Evolutionary conservation across 1,140 invertebrate genomes (phyloP).

Genomic region (Monochamus saltuarius): DNA sequence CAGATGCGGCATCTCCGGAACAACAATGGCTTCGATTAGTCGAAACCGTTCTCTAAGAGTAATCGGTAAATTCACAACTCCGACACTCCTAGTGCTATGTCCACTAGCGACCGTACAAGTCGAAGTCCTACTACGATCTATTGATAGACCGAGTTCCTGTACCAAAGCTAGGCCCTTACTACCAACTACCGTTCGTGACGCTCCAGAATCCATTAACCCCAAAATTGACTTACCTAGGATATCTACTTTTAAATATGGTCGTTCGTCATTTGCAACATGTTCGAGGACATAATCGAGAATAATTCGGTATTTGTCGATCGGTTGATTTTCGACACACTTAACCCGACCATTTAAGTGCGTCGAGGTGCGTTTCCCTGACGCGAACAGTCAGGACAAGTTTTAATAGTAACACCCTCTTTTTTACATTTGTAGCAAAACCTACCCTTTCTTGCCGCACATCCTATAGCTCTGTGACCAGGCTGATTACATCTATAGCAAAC

Average conservation of each 20-base stretch:
- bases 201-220: slow-evolving; percentile 28
- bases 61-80: background rate
- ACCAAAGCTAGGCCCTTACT: background rate
- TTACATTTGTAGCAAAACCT: slow-evolving; percentile 16
- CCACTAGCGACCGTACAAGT: slow-evolving; percentile 6
- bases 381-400: slow-evolving; percentile 11
- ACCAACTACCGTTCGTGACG: slow-evolving; percentile 22
- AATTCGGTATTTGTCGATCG: background rate
- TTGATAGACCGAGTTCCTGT: background rate
- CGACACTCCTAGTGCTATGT: background rate
- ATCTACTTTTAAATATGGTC: slow-evolving; percentile 21
- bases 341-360: background rate
- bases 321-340: background rate
- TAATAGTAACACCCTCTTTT: slow-evolving; percentile 8
- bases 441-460: slow-evolving; percentile 1
- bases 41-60: no score
- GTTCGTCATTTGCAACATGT: slow-evolving; percentile 7
- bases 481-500: slow-evolving; percentile 12
- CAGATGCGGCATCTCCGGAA: slow-evolving; percentile 6
- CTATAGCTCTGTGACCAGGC: slow-evolving; percentile 10
- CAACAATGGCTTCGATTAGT: background rate
- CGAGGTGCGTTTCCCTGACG: slow-evolving; percentile 15
- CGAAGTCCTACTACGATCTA: background rate
- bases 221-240: slow-evolving; percentile 18
- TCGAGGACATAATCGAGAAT: slow-evolving; percentile 16